Evolutionary conservation across 30 jellyfish, hydroid and myxozoan species (phyloP).

Genomic region (Aurelia coerulea): DNA sequence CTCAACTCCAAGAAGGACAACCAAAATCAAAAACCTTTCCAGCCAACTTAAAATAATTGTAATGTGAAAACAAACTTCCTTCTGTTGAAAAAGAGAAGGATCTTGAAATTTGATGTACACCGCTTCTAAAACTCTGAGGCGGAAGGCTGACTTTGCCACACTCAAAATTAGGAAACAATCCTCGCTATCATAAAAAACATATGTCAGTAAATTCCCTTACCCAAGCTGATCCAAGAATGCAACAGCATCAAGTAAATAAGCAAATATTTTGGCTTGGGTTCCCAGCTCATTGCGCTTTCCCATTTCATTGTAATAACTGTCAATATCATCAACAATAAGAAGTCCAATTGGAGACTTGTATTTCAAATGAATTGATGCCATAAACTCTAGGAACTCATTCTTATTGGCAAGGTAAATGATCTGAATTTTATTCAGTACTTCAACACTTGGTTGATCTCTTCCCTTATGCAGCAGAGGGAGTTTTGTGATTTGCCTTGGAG

Average conservation of each 20-base stretch:
- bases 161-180: too few relatives aligned
- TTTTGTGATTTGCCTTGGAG: conserved; percentile 32
- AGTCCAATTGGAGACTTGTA: conserved; percentile 11
- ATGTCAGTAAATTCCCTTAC: too few relatives aligned
- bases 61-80: too few relatives aligned
- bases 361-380: conserved; percentile 58
- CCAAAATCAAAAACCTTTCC: too few relatives aligned
- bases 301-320: conserved; percentile 8
- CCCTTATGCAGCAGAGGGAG: conserved; percentile 26
- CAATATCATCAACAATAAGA: conserved; percentile 45
- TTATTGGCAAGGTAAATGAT: conserved; percentile 23
- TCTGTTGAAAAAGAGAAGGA: too few relatives aligned
- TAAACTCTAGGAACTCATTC: conserved; percentile 40
- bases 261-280: conserved; percentile 25
- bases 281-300: conserved; percentile 43
- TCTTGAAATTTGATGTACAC: too few relatives aligned
- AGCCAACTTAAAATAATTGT: too few relatives aligned
- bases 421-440: conserved; percentile 32
- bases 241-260: conserved; percentile 50
- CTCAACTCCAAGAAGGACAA: too few relatives aligned
- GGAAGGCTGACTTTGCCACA: too few relatives aligned
- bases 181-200: too few relatives aligned
- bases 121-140: too few relatives aligned
- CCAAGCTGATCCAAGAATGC: conserved; percentile 3
- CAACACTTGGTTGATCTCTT: conserved; percentile 19